Evolutionary conservation across 2,888 invertebrate genomes (phyloP).

Genomic region (Clistopyga incitator): DNA sequence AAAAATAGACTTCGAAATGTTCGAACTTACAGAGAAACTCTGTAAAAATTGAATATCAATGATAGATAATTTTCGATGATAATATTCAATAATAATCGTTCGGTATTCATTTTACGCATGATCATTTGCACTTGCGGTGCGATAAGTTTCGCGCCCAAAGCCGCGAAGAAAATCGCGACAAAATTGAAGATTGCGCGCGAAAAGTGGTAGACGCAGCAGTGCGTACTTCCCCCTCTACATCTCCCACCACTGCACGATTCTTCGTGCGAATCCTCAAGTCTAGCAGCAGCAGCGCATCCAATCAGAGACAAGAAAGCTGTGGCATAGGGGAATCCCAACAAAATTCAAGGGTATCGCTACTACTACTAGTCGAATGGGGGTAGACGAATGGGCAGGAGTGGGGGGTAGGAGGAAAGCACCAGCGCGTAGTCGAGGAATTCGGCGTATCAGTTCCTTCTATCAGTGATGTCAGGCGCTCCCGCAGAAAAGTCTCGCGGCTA

Average conservation of each 20-base stretch:
- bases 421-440: constrained; percentile 4
- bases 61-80: too few species aligned
- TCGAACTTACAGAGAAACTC: too few species aligned
- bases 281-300: neutral
- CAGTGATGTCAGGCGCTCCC: too few species aligned
- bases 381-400: neutral
- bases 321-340: neutral
- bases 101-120: too few species aligned
- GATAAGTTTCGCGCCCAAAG: too few species aligned
- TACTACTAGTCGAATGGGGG: neutral
- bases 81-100: too few species aligned
- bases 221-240: neutral
- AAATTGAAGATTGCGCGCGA: constrained; percentile 24
- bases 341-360: neutral
- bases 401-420: neutral
- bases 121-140: too few species aligned
- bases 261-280: neutral
- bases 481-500: too few species aligned
- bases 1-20: too few species aligned
- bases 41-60: too few species aligned
- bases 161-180: too few species aligned
- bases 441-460: neutral
- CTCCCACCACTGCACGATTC: too few species aligned
- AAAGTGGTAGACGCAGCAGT: constrained; percentile 16
- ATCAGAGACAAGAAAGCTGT: neutral